Percentiles rank a stretch among this genome's conserved stretches.
These are phyloP conservation scores for Stomatorhinus walkeri DNA, from an alignment of 2,797 vertebrate genomes.

Conservation along the genomic window DNA sequence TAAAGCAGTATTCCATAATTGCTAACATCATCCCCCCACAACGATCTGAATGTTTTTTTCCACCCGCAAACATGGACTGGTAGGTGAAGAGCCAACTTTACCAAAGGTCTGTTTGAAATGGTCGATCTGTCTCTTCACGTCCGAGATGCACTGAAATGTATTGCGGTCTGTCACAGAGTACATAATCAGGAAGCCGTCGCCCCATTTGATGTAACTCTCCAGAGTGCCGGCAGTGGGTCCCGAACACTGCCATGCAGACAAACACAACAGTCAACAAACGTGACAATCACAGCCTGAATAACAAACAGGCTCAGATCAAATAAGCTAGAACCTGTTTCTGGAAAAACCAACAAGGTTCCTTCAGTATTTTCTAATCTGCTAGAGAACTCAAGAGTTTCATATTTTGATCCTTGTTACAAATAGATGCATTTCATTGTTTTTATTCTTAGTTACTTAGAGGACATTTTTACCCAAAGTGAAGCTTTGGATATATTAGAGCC, in stretches of 20 bases:
- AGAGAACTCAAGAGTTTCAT: not conserved
- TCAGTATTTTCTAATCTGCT: not conserved
- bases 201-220: conserved; percentile 61
- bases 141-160: conserved; percentile 58
- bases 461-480: not conserved
- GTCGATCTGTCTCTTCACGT: conserved; percentile 59
- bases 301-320: not conserved
- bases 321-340: not conserved
- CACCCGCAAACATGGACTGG: not conserved
- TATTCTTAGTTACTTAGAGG: not conserved
- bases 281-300: not conserved
- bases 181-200: conserved; percentile 62
- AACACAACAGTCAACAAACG: conserved; percentile 11
- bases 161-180: conserved; percentile 62
- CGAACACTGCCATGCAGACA: conserved; percentile 20
- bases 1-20: not conserved
- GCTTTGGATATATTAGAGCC: not conserved
- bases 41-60: not conserved
- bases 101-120: conserved; percentile 60
- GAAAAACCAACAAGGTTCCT: not conserved
- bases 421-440: not conserved
- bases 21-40: not conserved
- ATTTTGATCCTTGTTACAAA: not conserved
- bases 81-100: conserved; percentile 30
- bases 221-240: conserved; percentile 3